These are phyloP conservation scores for Rhinogobius similis DNA, from an alignment of 2,113 vertebrate genomes.

Conservation along the genomic window DNA sequence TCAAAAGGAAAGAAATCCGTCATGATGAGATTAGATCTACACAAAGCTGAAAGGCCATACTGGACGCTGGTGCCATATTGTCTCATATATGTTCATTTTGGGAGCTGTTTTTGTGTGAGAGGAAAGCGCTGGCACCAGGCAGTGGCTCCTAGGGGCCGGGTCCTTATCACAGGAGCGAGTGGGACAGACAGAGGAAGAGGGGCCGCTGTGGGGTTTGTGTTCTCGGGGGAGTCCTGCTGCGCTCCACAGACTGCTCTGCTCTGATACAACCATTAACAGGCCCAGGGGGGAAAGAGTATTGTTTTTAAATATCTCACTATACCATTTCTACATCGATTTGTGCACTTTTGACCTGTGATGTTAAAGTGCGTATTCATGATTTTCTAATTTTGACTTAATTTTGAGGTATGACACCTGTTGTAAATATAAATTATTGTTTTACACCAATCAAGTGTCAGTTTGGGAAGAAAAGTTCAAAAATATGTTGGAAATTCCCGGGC, in stretches of 20 bases:
- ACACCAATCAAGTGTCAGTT: too few relatives aligned
- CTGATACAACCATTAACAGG: constrained; percentile 71
- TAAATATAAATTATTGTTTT: too few relatives aligned
- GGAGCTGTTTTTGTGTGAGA: constrained; percentile 61
- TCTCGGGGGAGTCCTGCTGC: constrained; percentile 74
- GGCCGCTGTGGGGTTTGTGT: constrained; percentile 69
- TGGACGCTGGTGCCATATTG: constrained; percentile 43
- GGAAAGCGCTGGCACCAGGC: constrained; percentile 68
- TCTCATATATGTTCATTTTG: constrained; percentile 41
- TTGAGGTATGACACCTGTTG: too few relatives aligned
- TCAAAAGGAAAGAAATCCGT: constrained; percentile 27
- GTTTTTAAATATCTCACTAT: neutral
- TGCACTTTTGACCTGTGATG: neutral
- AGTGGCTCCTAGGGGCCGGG: constrained; percentile 57
- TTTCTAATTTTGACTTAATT: too few relatives aligned
- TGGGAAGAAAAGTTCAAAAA: too few relatives aligned
- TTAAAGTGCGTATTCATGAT: too few relatives aligned
- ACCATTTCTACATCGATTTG: neutral
- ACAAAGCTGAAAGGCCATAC: constrained; percentile 9
- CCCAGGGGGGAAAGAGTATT: constrained; percentile 15
- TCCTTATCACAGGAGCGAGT: constrained; percentile 71
- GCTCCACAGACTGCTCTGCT: constrained; percentile 68
- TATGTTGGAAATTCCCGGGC: too few relatives aligned
- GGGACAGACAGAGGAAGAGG: constrained; percentile 43
- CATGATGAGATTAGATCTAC: constrained; percentile 19